A percentile compares a stretch with the other conserved stretches of the same genome.
Conservation (phyloP, 2,797 vertebrate genomes). For the Astyanax mexicanus region DNA sequence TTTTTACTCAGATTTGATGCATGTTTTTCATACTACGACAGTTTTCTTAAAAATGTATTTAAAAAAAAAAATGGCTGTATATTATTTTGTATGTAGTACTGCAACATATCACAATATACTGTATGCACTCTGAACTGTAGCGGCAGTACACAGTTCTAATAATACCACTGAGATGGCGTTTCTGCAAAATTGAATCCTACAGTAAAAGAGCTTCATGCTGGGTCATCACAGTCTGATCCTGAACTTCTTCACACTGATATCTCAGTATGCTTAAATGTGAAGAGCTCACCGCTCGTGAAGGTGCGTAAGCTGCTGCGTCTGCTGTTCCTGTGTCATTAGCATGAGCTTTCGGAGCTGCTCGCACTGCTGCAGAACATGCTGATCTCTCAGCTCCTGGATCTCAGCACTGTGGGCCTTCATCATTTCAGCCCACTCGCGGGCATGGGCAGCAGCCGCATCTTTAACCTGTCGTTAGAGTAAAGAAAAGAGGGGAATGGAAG, state of each 20-base stretch:
- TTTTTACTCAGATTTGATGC: too few relatives aligned
- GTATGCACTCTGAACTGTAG: too few relatives aligned
- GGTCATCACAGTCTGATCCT: not conserved
- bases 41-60: too few relatives aligned
- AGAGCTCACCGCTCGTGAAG: conserved; percentile 83
- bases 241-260: not conserved
- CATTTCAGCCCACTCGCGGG: conserved; percentile 85
- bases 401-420: conserved; percentile 79
- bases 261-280: not conserved
- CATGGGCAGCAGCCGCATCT: conserved; percentile 83
- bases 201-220: not conserved
- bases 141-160: too few relatives aligned
- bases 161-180: not conserved
- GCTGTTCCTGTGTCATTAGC: conserved; percentile 80
- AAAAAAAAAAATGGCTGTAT: too few relatives aligned
- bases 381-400: conserved; percentile 82
- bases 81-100: too few relatives aligned
- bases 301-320: conserved; percentile 83
- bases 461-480: conserved; percentile 71
- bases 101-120: too few relatives aligned
- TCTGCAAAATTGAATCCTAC: not conserved
- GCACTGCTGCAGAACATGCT: conserved; percentile 84
- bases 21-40: too few relatives aligned
- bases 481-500: too few relatives aligned
- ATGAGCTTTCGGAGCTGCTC: conserved; percentile 84